Base-by-base conservation (phyloP, 2,113 vertebrate genomes). In the Triplophysa rosa region DNA sequence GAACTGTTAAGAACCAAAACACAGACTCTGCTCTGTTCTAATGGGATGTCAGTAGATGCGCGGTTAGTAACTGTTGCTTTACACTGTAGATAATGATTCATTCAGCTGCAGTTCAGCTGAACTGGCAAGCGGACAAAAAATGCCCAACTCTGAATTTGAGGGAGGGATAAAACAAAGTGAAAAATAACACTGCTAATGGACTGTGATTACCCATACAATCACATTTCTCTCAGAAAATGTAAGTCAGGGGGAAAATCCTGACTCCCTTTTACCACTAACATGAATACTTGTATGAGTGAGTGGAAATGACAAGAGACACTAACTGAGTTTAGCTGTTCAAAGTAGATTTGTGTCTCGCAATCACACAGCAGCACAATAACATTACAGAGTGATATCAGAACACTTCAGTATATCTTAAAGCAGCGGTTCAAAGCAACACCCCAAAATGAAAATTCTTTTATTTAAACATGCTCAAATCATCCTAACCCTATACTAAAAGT, bases 1-100 rank as follows among this genome's bases (percentile, higher is more conserved):
- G 58, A 74, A 58, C 23, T 40, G 21, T 74, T 72, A 59, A 59
- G 54, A 59, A 52, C 1, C 47, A 74, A 47, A 23, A 74, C 16
- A 26, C 12, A 29, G 14, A 8, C 71, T 74, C 19, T 14, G 21
- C 56, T 62, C 40, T 26, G 37, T 16, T 72, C 69, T 72, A 72
- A 72, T 72, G 69, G 54, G 29, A 59, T 74, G 71, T 74, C 40
- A 74, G 56, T 62, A 74, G 58, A 74, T 74, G 71, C 23, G 37
- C 13, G 61, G 71, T 47, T 63, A 74, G 42, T 63, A 63, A 63
- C 58, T 47, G 71, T 62, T 61, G 45, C 58, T 62, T 62, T 62
- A 74, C 40, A 45, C 37, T 62, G 71, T 72, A 72, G 69, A 72
- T 72, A 72, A 63, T 74, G 58, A 74, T 74, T 74, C 16, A 63